Evolutionary conservation across 2,113 vertebrate species (phyloP).

Genomic region (Lonchura striata): DNA sequence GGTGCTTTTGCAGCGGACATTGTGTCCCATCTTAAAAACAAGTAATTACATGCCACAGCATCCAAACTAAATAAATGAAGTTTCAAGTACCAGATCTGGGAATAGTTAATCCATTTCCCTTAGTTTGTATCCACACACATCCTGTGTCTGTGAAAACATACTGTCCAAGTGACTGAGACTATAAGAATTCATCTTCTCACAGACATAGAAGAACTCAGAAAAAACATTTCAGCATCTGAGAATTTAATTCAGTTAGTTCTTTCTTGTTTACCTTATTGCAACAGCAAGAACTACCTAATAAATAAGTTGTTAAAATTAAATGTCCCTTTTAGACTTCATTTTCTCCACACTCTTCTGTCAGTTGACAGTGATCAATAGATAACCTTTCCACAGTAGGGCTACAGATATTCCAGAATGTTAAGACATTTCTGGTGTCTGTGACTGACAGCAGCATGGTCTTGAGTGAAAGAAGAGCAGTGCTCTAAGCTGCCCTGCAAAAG

Average conservation of each 20-base stretch:
- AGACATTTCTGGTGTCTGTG: neutral
- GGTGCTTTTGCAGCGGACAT: neutral
- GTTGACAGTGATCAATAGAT: neutral
- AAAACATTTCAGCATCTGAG: neutral
- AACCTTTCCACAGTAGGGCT: neutral
- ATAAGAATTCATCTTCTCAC: neutral
- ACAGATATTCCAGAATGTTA: neutral
- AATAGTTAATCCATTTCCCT: neutral
- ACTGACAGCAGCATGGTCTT: rapidly evolving
- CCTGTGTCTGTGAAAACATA: neutral
- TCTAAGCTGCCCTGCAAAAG: neutral
- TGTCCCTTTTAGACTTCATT: neutral
- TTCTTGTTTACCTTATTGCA: neutral
- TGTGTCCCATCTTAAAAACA: neutral
- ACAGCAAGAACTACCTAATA: neutral
- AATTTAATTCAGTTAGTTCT: neutral
- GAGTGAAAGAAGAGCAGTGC: neutral
- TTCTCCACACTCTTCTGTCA: neutral
- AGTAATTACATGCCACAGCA: neutral
- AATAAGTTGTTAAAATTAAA: neutral
- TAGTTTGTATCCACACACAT: neutral
- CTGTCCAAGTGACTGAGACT: neutral
- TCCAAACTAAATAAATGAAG: conserved; percentile 9
- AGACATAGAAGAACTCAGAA: neutral
- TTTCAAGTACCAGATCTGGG: neutral